A percentile compares a stretch with the other conserved stretches of the same genome.
Evolutionary conservation across 2,797 vertebrate species (phyloP).

Genomic region (Picus viridis): DNA sequence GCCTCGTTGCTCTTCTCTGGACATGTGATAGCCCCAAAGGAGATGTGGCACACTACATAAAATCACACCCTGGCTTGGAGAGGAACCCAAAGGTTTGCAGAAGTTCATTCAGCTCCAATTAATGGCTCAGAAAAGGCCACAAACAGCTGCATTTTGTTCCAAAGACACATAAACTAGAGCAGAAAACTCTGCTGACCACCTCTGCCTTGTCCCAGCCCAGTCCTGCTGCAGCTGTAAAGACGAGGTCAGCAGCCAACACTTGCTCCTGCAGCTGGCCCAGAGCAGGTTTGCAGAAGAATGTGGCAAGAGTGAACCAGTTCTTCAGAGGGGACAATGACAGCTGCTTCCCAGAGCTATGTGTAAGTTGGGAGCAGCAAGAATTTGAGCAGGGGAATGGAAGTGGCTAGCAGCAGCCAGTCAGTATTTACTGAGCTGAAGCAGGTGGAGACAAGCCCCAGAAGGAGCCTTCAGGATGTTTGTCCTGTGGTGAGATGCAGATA

Average conservation of each 20-base stretch:
- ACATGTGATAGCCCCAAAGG: neutral
- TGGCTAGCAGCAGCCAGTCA: neutral
- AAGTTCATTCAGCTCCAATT: neutral
- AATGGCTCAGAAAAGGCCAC: neutral
- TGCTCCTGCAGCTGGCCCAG: neutral
- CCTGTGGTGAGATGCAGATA: neutral
- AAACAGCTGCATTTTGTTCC: neutral
- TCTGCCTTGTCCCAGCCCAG: neutral
- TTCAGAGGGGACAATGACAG: neutral
- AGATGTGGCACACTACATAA: neutral
- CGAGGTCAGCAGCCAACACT: neutral
- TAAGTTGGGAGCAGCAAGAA: neutral
- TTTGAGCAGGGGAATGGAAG: neutral
- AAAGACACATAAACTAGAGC: neutral
- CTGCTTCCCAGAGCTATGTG: neutral
- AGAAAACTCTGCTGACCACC: neutral
- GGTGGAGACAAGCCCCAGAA: neutral
- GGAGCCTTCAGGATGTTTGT: neutral
- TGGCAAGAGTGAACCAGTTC: neutral
- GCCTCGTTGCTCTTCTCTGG: no score
- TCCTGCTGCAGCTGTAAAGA: neutral
- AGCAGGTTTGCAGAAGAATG: slow-evolving; percentile 14
- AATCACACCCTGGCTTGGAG: neutral
- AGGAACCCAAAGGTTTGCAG: neutral
- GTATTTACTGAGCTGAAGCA: neutral